Base-by-base conservation (phyloP, 2,113 vertebrate species). In the Microcebus tavaratra region DNA sequence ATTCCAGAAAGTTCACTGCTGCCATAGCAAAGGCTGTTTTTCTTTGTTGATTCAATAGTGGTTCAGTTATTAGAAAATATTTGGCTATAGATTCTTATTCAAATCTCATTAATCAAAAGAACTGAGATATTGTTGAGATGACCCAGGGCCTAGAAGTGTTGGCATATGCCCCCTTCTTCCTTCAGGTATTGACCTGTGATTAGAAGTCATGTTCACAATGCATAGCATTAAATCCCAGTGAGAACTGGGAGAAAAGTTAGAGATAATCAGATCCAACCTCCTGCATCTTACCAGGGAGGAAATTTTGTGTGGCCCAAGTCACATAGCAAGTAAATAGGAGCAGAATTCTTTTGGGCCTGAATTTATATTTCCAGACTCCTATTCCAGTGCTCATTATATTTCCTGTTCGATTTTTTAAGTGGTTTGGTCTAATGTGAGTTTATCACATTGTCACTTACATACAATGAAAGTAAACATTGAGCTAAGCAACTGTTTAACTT, bases 91-190 rank as follows among this genome's bases (percentile, higher is more conserved):
- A 97, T 98, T 95, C 2, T 48, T 39, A 84, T 81, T 3, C 55
- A 88, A 79, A 95, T 67, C 97, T 98, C 96, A 94, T 98, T 98
- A 98, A 92, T 98, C 97, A 98, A 5, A 0, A 1, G 97, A 98
- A 98, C 75, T 96, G 96, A 96, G 94, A 94, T 31, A 20, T 65
- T 89, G 72, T 94, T 97, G 83, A 88, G 14, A 83, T 50, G 86
- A 88, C 39, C 83, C 21, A 88, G 18, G 73, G 11, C 31, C 88
- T 90, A 68, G 83, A 93, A 86, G 61, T 94, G 57, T 96, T 91
- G 0, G 0, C 27, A 82, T 90, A 53, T 63, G 81, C 80, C 61
- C 73, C 75, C 91, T 1, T 31, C 34, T 97, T 96, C 55, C 89
- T 96, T 91, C 68, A 83, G 85, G 67, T 95, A 57, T 67, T 96